These are phyloP conservation scores for Cyaniris semiargus DNA, from an alignment of 2,888 invertebrate genomes.

Conservation along the genomic window DNA sequence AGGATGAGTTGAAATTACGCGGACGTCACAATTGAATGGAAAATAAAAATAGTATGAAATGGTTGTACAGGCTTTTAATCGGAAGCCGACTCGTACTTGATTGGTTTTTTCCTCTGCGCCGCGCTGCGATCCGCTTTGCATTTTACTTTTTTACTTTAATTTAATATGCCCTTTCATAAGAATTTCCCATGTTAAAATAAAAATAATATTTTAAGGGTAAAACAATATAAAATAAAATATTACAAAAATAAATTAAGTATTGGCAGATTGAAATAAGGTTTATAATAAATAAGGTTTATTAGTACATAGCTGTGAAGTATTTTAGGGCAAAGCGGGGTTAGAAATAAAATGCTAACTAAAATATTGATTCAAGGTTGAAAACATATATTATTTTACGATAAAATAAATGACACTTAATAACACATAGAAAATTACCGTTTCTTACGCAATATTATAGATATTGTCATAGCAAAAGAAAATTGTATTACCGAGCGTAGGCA, in stretches of 20 bases:
- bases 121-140: conserved; percentile 63
- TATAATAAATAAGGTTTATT: too few relatives aligned
- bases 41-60: conserved; percentile 39
- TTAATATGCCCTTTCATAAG: conserved; percentile 67
- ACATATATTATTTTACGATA: too few relatives aligned
- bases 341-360: too few relatives aligned
- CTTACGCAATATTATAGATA: neutral
- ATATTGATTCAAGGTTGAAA: too few relatives aligned
- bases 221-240: neutral
- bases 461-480: conserved; percentile 1
- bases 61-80: conserved; percentile 44
- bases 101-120: conserved; percentile 55
- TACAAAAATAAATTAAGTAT: too few relatives aligned
- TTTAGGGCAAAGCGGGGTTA: too few relatives aligned
- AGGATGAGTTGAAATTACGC: conserved; percentile 22
- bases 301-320: too few relatives aligned
- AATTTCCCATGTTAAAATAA: conserved; percentile 66
- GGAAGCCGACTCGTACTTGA: conserved; percentile 47
- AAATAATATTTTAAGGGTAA: neutral
- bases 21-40: conserved; percentile 28
- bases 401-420: too few relatives aligned
- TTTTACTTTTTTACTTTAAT: conserved; percentile 71
- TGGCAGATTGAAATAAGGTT: too few relatives aligned
- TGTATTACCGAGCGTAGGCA: neutral
- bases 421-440: neutral